Conservation (phyloP, 2,113 vertebrate species). For the Haplotaxodon microlepis region DNA sequence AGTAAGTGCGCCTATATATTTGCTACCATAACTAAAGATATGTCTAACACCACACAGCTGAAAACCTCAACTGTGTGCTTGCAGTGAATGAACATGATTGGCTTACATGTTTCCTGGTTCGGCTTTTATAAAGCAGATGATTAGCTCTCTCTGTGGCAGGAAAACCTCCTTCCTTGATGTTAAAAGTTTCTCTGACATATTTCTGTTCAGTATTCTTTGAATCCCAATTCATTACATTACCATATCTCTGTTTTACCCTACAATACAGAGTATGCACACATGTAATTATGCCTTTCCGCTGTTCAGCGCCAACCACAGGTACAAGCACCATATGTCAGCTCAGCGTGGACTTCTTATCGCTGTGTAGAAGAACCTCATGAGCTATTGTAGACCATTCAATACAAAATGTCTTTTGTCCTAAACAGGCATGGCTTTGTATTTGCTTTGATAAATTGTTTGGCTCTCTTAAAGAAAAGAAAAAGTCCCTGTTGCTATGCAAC, state of each 20-base stretch:
- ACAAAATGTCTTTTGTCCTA: background rate
- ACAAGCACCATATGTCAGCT: background rate
- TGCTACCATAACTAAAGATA: background rate
- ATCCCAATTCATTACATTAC: background rate
- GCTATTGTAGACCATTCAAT: background rate
- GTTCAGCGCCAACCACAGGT: background rate
- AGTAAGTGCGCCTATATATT: rapidly evolving
- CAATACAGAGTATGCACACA: background rate
- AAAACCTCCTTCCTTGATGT: background rate
- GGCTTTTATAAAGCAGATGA: background rate
- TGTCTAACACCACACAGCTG: background rate
- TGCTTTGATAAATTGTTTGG: background rate
- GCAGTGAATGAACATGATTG: background rate
- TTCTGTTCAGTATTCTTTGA: background rate
- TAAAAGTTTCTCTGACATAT: background rate
- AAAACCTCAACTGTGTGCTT: background rate
- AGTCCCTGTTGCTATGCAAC: slow-evolving; percentile 24
- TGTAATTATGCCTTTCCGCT: background rate
- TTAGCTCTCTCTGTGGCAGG: background rate
- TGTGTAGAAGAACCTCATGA: background rate
- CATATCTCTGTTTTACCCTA: background rate
- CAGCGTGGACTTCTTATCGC: background rate
- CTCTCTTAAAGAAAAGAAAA: background rate
- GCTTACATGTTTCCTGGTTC: background rate
- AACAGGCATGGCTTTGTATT: background rate